Conservation (phyloP, 2,888 invertebrate genomes). For the Aphodius granarius region DNA sequence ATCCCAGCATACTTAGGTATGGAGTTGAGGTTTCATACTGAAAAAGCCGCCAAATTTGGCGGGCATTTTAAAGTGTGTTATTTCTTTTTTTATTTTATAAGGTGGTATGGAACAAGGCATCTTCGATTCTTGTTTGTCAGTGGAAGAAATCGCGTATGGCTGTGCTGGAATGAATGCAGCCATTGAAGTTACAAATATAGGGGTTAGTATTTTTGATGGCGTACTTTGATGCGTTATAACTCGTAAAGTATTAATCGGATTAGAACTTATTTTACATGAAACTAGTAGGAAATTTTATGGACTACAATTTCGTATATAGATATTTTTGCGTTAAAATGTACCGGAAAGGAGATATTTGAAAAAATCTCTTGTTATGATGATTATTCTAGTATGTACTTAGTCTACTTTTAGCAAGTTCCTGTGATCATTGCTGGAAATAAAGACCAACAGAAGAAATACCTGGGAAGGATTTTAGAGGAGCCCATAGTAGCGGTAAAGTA, state of each 20-base stretch:
- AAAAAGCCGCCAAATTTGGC: not conserved
- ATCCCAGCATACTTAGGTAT: conserved; percentile 78
- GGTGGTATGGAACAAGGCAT: conserved; percentile 78
- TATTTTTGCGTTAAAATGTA: not conserved
- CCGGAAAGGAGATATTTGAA: not conserved
- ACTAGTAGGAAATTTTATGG: conserved; percentile 38
- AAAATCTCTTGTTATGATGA: no score
- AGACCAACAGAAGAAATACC: conserved; percentile 92
- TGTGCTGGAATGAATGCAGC: conserved; percentile 93
- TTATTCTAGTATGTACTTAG: no score
- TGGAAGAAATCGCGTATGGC: conserved; percentile 90
- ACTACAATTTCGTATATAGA: not conserved
- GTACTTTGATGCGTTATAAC: not conserved
- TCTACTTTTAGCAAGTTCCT: conserved; percentile 77
- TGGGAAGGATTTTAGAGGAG: conserved; percentile 87
- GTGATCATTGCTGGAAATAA: conserved; percentile 80
- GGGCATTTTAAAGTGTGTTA: no score
- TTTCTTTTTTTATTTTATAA: conserved; percentile 41
- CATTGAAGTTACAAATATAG: conserved; percentile 83
- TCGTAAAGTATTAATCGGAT: not conserved
- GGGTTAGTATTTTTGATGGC: conserved; percentile 66
- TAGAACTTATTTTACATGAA: not conserved
- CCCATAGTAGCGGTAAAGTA: conserved; percentile 84
- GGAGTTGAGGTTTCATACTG: conserved; percentile 25
- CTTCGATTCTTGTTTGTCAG: conserved; percentile 79